These are phyloP conservation scores for Chrysotoxum bicinctum DNA, from an alignment of 2,888 invertebrate genomes.

Conservation along the genomic window DNA sequence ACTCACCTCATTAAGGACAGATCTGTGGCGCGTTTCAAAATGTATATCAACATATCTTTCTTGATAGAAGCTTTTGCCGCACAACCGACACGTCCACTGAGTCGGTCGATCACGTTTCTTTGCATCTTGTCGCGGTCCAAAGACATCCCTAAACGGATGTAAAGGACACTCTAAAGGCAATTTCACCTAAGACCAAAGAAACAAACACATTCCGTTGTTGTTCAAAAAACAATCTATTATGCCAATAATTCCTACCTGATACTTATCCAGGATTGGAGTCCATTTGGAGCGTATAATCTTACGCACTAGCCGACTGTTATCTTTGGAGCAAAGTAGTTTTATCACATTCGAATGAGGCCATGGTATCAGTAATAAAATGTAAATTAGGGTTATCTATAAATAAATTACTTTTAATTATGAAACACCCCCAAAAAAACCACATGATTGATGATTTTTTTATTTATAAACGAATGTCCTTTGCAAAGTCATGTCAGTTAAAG, in stretches of 20 bases:
- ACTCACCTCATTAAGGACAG: constrained; percentile 90
- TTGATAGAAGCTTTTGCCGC: constrained; percentile 95
- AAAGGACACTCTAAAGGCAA: constrained; percentile 94
- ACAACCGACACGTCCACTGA: constrained; percentile 95
- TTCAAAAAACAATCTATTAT: neutral
- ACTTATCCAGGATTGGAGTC: constrained; percentile 93
- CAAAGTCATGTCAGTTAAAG: neutral
- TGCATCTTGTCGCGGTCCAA: constrained; percentile 92
- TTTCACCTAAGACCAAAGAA: constrained; percentile 84
- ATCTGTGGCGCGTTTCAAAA: constrained; percentile 93
- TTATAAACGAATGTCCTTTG: neutral
- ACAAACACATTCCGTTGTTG: neutral
- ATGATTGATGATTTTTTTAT: constrained; percentile 25
- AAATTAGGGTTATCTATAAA: constrained; percentile 89
- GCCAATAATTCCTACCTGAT: constrained; percentile 83
- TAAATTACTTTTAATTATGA: constrained; percentile 40
- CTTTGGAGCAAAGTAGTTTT: constrained; percentile 93
- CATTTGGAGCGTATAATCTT: constrained; percentile 95
- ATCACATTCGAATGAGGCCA: constrained; percentile 94
- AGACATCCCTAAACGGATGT: constrained; percentile 93
- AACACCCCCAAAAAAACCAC: constrained; percentile 16
- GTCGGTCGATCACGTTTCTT: constrained; percentile 92
- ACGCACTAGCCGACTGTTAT: constrained; percentile 93
- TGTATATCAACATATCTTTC: constrained; percentile 93
- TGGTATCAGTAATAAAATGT: constrained; percentile 91